Percentiles rank a stretch among this genome's conserved stretches.
phyloP scores from a whole-genome alignment of 2,888 invertebrate genomes.

The Polia nebulosa region DNA sequence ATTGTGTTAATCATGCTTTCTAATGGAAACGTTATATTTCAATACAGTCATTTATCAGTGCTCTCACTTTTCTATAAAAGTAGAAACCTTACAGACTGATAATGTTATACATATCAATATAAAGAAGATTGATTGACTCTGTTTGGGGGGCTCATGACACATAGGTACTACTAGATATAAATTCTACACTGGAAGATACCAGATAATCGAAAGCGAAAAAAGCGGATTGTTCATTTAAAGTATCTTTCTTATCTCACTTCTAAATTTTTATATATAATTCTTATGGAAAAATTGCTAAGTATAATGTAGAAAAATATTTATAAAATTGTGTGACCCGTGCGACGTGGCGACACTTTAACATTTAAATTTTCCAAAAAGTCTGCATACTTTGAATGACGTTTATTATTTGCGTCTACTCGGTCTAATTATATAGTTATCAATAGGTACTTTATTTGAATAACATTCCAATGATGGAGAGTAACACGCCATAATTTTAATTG shows the following conservation, averaged over 20 bases:
- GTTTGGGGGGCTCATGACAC: slow-evolving; percentile 23
- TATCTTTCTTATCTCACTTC: neutral
- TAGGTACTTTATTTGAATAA: neutral
- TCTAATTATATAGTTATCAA: neutral
- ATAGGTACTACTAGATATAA: slow-evolving; percentile 12
- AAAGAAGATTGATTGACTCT: slow-evolving; percentile 19
- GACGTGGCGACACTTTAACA: too few species aligned
- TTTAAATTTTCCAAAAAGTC: neutral
- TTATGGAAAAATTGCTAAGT: too few species aligned
- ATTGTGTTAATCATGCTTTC: neutral
- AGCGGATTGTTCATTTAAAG: neutral
- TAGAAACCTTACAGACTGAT: slow-evolving; percentile 17
- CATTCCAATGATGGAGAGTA: slow-evolving; percentile 12
- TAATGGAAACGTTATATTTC: slow-evolving; percentile 1
- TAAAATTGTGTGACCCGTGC: neutral
- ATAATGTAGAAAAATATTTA: neutral
- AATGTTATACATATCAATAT: slow-evolving; percentile 19
- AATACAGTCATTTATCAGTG: neutral
- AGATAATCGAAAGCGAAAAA: neutral
- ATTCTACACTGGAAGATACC: slow-evolving; percentile 8
- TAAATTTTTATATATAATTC: neutral
- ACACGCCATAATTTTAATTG: slow-evolving; percentile 7
- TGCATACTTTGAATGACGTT: neutral
- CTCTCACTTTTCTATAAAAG: neutral
- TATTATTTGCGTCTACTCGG: neutral